Base-by-base conservation (phyloP, 1,140 invertebrate species). In the Lepidurus packardi region DNA sequence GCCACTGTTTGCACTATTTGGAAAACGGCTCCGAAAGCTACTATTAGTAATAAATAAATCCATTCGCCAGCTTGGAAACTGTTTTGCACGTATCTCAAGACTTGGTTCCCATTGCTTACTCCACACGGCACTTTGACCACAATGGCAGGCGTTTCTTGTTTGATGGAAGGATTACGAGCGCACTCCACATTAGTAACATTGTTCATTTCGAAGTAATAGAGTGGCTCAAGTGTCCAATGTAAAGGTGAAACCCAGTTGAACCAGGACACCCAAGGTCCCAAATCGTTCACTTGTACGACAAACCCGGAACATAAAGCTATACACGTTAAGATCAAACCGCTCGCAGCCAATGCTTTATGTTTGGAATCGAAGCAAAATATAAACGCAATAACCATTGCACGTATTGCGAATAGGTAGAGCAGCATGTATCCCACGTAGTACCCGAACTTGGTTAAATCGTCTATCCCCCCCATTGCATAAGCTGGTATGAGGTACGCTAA, bases 391-490 rank as follows among this genome's bases (percentile, higher is more conserved):
- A 91, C 88, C 9, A 94, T 84, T 80, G 91, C 89, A 80, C 93
- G 90, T 77, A 92, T 86, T 53, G 90, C 86, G 81, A 90, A 89
- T 10, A 94, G 85, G 83, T 94, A 94, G 8, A 94, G 85, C 43
- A 95, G 83, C 89, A 93, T 94, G 81, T 92, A 90, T 53, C 91
- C 91, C 90, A 84, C 74, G 83, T 80, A 80, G 76, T 74, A 77
- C 73, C 80, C 75, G 25, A 43, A 24, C n/a, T 78, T 74, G 45
- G 25, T n/a, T 24, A 13, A 45, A 80, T 11, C 75, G 24, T 43
- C 25, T 73, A 79, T 45, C 11, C 94, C 93, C 10, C 92, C 91
- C 94, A 96, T 96, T 24, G 93, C 93, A 83, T 94, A 96, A 13
- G 93, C 93, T 21, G 95, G 95, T 42, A 95, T 79, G 5, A 83